Conservation (phyloP, 2,113 vertebrate genomes). For the Physeter macrocephalus region DNA sequence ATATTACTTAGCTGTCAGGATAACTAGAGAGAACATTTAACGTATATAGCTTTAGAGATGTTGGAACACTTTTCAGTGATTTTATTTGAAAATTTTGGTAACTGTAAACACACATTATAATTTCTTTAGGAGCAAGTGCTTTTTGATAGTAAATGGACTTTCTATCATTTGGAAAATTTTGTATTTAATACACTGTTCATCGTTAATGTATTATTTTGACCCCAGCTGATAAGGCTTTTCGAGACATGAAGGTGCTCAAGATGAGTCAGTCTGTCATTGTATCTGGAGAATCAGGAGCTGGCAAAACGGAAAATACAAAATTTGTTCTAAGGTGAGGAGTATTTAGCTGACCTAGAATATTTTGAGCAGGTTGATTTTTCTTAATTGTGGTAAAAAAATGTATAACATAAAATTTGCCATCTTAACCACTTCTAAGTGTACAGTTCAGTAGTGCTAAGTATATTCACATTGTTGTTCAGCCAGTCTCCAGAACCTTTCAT, state of each 20-base stretch:
- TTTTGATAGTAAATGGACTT: neutral
- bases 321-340: slow-evolving; percentile 93
- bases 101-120: neutral
- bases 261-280: slow-evolving; percentile 99
- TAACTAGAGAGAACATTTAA: neutral
- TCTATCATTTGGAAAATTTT: neutral
- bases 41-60: neutral
- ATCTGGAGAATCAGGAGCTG: slow-evolving; percentile 97
- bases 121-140: neutral
- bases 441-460: neutral
- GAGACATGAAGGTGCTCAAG: slow-evolving; percentile 98
- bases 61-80: neutral
- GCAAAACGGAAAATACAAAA: slow-evolving; percentile 99
- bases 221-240: slow-evolving; percentile 95
- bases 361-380: neutral
- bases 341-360: neutral
- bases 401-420: neutral
- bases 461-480: neutral
- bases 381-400: neutral
- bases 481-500: neutral
- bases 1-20: neutral
- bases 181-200: neutral
- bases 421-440: neutral
- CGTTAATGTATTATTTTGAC: slow-evolving; percentile 35
- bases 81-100: neutral